Conservation (phyloP, 2,113 vertebrate genomes). For the Rhinoptilus africanus region DNA sequence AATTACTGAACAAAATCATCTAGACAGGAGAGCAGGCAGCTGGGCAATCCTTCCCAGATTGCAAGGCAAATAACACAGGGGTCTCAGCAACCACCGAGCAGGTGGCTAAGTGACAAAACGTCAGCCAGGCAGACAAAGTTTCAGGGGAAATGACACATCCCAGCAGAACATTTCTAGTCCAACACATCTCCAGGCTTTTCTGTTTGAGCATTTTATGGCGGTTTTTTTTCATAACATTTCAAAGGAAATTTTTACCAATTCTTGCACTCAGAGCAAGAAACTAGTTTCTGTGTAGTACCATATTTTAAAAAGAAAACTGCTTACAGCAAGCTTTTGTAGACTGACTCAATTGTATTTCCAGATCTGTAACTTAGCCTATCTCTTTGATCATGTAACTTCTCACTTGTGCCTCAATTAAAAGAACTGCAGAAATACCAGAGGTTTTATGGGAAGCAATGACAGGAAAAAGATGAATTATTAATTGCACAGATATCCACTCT, state of each 20-base stretch:
- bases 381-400: not conserved
- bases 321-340: not conserved
- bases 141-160: not conserved
- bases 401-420: not conserved
- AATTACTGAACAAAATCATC: not conserved
- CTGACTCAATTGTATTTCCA: not conserved
- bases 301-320: not conserved
- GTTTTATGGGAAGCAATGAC: not conserved
- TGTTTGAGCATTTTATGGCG: not conserved
- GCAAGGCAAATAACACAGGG: not conserved
- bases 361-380: not conserved
- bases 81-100: not conserved
- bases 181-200: not conserved
- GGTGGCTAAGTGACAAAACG: not conserved
- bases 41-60: not conserved
- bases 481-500: not conserved
- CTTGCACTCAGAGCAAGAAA: not conserved
- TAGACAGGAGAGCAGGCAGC: not conserved
- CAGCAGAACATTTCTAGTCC: not conserved
- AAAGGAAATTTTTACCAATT: not conserved
- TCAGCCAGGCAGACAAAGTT: not conserved
- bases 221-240: not conserved
- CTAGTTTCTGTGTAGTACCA: rapidly evolving
- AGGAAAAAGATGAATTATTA: not conserved
- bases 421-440: not conserved